phyloP scores from a whole-genome alignment of 1,140 invertebrate species.

The Oedothorax gibbosus region DNA sequence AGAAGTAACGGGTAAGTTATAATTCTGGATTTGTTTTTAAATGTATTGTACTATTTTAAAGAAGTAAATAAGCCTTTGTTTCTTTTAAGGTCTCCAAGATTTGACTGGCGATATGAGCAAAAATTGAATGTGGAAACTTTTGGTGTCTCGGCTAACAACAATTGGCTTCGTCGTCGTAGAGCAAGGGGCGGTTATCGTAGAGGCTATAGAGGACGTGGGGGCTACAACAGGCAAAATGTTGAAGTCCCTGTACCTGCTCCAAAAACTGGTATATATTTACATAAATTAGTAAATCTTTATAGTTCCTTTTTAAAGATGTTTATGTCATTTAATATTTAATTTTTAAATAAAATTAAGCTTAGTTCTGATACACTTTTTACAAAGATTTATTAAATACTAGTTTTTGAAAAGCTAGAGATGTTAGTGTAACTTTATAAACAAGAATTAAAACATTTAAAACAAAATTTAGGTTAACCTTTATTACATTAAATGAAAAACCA shows the following conservation, averaged over 20 bases:
- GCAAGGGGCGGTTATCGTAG: slow-evolving; percentile 33
- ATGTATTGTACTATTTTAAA: slow-evolving; percentile 40
- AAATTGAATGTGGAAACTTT: slow-evolving; percentile 98
- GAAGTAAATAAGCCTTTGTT: background rate
- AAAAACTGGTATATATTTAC: slow-evolving; percentile 25
- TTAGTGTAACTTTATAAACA: too few species aligned
- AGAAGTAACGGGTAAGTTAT: slow-evolving; percentile 80
- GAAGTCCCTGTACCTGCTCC: background rate
- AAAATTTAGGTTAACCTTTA: too few species aligned
- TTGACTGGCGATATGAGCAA: slow-evolving; percentile 96
- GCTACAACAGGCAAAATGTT: background rate
- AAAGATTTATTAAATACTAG: too few species aligned
- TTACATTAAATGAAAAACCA: too few species aligned
- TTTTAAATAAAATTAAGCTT: background rate
- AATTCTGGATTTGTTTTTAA: slow-evolving; percentile 5
- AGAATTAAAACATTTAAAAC: too few species aligned
- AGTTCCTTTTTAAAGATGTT: background rate
- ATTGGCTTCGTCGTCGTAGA: slow-evolving; percentile 28
- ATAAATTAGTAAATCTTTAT: background rate
- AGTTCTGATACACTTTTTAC: too few species aligned
- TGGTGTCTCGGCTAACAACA: slow-evolving; percentile 75
- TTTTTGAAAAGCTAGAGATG: too few species aligned
- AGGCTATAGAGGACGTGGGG: slow-evolving; percentile 47
- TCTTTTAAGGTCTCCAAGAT: slow-evolving; percentile 75
- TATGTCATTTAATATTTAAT: too few species aligned